phyloP scores from a whole-genome alignment of 2,797 vertebrate species.

The Pseudochromis fuscus region DNA sequence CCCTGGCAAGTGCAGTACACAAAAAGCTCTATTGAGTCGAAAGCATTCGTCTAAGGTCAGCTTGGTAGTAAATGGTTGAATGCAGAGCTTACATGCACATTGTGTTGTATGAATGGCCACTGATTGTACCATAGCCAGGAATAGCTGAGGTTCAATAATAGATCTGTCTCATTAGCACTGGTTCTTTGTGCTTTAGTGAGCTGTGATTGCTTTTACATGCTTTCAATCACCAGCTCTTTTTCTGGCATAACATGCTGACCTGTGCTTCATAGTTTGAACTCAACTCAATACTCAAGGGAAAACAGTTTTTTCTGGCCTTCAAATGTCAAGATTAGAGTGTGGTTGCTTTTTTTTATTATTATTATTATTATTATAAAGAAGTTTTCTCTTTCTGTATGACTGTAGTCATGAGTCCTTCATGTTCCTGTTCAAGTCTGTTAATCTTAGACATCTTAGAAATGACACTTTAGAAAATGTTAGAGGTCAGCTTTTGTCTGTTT shows the following conservation, averaged over 20 bases:
- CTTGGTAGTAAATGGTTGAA: slow-evolving; percentile 30
- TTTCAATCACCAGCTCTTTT: slow-evolving; percentile 27
- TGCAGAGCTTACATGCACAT: slow-evolving; percentile 22
- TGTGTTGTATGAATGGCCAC: slow-evolving; percentile 44
- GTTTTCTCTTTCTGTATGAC: neutral
- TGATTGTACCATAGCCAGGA: slow-evolving; percentile 53
- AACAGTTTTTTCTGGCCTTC: neutral
- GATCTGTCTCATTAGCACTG: slow-evolving; percentile 26
- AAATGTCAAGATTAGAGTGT: neutral
- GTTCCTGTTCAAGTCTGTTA: neutral
- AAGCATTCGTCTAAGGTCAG: slow-evolving; percentile 5
- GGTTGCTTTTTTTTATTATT: neutral
- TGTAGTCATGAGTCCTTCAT: neutral
- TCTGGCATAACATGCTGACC: neutral
- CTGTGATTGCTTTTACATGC: slow-evolving; percentile 48
- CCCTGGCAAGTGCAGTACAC: neutral
- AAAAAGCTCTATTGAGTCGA: slow-evolving; percentile 11
- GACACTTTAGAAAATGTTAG: too few relatives aligned
- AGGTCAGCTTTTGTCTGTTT: too few relatives aligned
- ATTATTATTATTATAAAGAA: neutral
- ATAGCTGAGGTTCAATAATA: slow-evolving; percentile 33
- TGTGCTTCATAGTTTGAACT: slow-evolving; percentile 1
- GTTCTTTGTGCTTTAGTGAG: slow-evolving; percentile 31
- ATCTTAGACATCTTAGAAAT: too few relatives aligned
- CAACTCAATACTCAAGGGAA: neutral